These are phyloP conservation scores for Eurypyga helias DNA, from an alignment of 2,113 vertebrate species.

Conservation along the genomic window DNA sequence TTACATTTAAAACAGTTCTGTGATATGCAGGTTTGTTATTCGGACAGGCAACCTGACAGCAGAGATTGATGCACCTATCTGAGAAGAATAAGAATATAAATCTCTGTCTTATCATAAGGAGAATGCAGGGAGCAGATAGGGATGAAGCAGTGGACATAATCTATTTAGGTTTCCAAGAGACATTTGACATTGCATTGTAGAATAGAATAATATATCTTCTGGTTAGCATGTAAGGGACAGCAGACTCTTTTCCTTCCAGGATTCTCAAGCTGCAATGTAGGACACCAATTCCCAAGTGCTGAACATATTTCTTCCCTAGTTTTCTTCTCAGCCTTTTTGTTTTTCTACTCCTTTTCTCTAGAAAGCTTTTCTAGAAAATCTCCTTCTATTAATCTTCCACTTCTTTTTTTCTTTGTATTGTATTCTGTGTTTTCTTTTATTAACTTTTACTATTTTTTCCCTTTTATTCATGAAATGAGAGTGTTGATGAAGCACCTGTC, in stretches of 20 bases:
- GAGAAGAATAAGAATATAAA: constrained; percentile 72
- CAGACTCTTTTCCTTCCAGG: not conserved
- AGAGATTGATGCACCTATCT: constrained; percentile 67
- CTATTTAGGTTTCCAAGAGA: constrained; percentile 62
- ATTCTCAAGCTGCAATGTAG: not conserved
- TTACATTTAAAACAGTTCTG: constrained; percentile 67
- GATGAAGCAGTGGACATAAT: constrained; percentile 52
- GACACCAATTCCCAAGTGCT: not conserved
- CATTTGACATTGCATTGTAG: constrained; percentile 49
- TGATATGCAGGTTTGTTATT: constrained; percentile 66
- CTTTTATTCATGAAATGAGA: not conserved
- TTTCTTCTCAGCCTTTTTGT: not conserved
- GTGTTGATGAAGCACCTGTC: not conserved
- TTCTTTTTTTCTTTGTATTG: not conserved
- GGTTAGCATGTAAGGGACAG: not conserved
- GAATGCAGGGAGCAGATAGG: constrained; percentile 60
- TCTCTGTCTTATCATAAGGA: constrained; percentile 66
- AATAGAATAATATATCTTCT: constrained; percentile 50
- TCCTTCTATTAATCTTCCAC: not conserved
- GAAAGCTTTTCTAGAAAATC: not conserved
- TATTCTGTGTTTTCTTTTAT: not conserved
- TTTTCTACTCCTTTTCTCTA: not conserved
- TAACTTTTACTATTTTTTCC: not conserved
- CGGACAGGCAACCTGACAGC: constrained; percentile 53
- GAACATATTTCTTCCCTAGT: not conserved